Evolutionary conservation across 2,888 invertebrate species (phyloP).

Genomic region (Malthinus seriepunctatus): DNA sequence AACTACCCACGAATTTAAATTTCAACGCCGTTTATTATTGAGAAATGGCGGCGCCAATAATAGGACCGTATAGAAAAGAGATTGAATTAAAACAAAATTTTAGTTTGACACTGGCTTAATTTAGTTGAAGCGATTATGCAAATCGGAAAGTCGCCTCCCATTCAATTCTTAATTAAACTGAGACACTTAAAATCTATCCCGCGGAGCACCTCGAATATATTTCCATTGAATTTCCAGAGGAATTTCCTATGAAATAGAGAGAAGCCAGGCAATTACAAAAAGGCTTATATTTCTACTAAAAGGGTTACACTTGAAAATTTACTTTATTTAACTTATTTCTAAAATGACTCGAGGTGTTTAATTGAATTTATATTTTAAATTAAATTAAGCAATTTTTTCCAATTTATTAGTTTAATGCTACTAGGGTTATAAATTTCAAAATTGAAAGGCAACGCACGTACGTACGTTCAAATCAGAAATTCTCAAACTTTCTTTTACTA

Average conservation of each 20-base stretch:
- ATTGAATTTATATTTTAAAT: neutral
- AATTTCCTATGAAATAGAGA: constrained; percentile 21
- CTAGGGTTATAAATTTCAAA: no score
- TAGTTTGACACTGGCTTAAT: constrained; percentile 28
- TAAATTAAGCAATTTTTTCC: neutral
- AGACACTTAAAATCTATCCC: constrained; percentile 38
- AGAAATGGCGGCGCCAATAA: constrained; percentile 21
- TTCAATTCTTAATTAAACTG: constrained; percentile 40
- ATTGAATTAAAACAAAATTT: constrained; percentile 29
- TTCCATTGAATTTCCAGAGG: constrained; percentile 22
- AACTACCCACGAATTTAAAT: constrained; percentile 17
- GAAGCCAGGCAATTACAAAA: constrained; percentile 18
- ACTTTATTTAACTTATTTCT: constrained; percentile 11
- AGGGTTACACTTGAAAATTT: neutral
- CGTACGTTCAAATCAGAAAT: no score
- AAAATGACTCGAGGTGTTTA: constrained; percentile 11
- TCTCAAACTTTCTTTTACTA: no score
- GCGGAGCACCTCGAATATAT: constrained; percentile 30
- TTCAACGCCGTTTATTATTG: constrained; percentile 12
- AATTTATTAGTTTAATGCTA: neutral
- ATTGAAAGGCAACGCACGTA: no score
- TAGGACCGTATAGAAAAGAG: constrained; percentile 14
- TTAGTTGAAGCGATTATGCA: constrained; percentile 38
- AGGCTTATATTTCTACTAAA: constrained; percentile 13
- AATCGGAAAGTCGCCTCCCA: constrained; percentile 32